phyloP scores from a whole-genome alignment of 2,888 invertebrate genomes.

The Gerris lacustris region DNA sequence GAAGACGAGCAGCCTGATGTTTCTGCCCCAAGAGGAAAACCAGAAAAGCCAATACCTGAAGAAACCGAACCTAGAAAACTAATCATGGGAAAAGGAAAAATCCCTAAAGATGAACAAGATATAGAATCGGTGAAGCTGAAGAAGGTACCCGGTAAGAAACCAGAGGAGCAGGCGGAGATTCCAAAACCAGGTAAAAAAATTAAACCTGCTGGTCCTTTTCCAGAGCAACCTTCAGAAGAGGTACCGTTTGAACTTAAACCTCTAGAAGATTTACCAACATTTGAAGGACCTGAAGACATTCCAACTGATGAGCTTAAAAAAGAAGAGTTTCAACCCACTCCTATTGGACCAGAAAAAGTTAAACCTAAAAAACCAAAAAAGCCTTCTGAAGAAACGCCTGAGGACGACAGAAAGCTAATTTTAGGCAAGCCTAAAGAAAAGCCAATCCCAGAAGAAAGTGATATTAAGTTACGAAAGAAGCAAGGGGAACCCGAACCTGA shows the following conservation, averaged over 20 bases:
- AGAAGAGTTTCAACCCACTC: slow-evolving; percentile 26
- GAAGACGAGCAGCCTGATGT: slow-evolving; percentile 29
- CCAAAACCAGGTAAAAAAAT: slow-evolving; percentile 10
- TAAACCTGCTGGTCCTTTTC: slow-evolving; percentile 29
- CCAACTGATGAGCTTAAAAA: slow-evolving; percentile 17
- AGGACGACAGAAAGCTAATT: slow-evolving; percentile 29
- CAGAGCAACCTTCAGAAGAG: slow-evolving; percentile 28
- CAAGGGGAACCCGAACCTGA: slow-evolving; percentile 37
- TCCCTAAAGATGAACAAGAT: slow-evolving; percentile 33
- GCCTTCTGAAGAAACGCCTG: slow-evolving; percentile 19
- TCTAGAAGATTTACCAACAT: slow-evolving; percentile 29
- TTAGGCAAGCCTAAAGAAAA: slow-evolving; percentile 30
- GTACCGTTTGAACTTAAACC: slow-evolving; percentile 29
- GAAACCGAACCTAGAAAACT: slow-evolving; percentile 38
- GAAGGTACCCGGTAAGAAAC: slow-evolving; percentile 40
- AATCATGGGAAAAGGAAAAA: slow-evolving; percentile 43
- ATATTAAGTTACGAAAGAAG: slow-evolving; percentile 36
- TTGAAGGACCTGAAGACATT: slow-evolving; percentile 32
- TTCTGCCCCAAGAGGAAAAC: slow-evolving; percentile 38
- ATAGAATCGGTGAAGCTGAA: slow-evolving; percentile 36
- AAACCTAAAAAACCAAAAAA: slow-evolving; percentile 13
- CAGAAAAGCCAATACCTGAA: slow-evolving; percentile 33
- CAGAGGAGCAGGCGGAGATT: slow-evolving; percentile 33
- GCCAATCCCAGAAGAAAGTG: slow-evolving; percentile 32
- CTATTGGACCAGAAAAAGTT: slow-evolving; percentile 21